Percentiles rank a stretch among this genome's conserved stretches.
Conservation (phyloP, 2,797 vertebrate species). For the Bucorvus abyssinicus region DNA sequence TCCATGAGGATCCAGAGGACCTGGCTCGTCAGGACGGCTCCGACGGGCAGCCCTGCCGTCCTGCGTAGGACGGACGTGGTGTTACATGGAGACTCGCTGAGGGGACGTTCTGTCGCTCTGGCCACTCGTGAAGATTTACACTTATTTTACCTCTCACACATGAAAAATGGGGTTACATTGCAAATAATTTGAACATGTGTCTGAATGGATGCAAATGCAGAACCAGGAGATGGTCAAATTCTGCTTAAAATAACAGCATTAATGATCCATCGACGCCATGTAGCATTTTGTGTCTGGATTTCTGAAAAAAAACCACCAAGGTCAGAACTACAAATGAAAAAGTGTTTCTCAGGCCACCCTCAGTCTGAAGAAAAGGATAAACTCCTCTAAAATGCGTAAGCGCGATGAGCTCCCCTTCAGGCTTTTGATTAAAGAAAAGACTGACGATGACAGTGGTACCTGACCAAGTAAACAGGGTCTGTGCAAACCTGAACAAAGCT, state of each 20-base stretch:
- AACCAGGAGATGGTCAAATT: background rate
- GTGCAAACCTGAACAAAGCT: background rate
- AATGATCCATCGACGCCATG: background rate
- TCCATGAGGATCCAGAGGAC: background rate
- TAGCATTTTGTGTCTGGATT: background rate
- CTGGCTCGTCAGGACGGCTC: fast-evolving
- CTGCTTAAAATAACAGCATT: background rate
- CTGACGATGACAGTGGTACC: background rate
- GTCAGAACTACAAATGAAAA: background rate
- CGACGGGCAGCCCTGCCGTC: fast-evolving
- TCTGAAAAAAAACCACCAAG: background rate
- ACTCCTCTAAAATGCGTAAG: background rate
- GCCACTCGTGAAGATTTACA: background rate
- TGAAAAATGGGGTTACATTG: background rate
- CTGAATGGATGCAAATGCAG: background rate
- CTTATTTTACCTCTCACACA: background rate
- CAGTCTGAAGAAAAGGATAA: background rate
- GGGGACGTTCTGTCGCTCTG: background rate
- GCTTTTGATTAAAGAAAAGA: background rate
- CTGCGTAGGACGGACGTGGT: background rate
- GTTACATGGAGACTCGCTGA: background rate
- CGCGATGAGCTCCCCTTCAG: background rate
- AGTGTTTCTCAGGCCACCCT: background rate
- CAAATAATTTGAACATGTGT: background rate
- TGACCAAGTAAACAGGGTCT: background rate